Base-by-base conservation (phyloP, 2,888 invertebrate species). In the Heliconius aoede region DNA sequence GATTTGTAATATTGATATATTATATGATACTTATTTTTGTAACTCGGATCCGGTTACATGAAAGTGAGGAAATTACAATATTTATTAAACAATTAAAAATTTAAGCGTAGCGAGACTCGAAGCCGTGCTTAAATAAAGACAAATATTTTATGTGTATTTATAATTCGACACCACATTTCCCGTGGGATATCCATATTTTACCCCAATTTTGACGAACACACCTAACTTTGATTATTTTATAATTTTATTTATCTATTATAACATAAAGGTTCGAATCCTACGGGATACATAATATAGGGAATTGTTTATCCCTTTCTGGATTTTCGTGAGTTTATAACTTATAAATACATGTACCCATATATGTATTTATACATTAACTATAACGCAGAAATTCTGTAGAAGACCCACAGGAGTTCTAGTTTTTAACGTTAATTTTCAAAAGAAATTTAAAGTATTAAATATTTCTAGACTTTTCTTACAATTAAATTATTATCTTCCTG, bases 401-500 rank as follows among this genome's bases (percentile, higher is more conserved):
- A 9, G 8, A 51, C 51, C 21, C 51, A 51, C 18, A 21, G 51
- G 51, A 51, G 5, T 18, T 46, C 40, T 46, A 46, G 40, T 46
- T 46, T 46, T 15, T 46, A 46, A 46, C 18, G 46, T 40, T 40
- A 40, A 40, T 15, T 15, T 40, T 40, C 46, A 18, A 18, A 46
- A 46, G 0, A 46, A 46, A 18, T 18, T 18, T 18, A 18, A 18
- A 46, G 46, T 46, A 46, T 46, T 40, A 1, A 36, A 11, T 36
- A 36, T 11, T 36, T 11, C 36, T 9, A 36, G 36, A 21, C 55
- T 55, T 15, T 51, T 75, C 62, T 77, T 79, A n/a, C 96, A 98
- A 97, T 96, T 97, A 85, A 97, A 97, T n/a, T n/a, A n/a, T n/a
- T n/a, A n/a, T n/a, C n/a, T n/a, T n/a, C n/a, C n/a, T n/a, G n/a